Percentiles rank a stretch among this genome's conserved stretches.
phyloP scores from a whole-genome alignment of 2,113 vertebrate genomes.

The Geococcyx californianus region DNA sequence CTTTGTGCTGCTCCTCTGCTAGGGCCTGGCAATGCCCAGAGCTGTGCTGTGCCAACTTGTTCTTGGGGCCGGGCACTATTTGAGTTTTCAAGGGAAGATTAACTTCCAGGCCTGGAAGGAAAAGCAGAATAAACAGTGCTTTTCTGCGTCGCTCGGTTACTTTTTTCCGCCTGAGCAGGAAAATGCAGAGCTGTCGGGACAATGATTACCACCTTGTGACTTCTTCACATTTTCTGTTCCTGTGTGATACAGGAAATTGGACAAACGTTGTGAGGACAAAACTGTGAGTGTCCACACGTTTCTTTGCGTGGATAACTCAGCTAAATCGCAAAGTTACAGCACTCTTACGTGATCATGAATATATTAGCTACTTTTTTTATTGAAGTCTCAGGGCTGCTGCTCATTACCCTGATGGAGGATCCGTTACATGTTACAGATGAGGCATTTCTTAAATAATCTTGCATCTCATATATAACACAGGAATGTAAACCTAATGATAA shows the following conservation, averaged over 20 bases:
- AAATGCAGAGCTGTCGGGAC: not conserved
- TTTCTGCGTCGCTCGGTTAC: not conserved
- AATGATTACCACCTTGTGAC: not conserved
- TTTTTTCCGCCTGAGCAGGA: not conserved
- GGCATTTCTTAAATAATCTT: conserved; percentile 40
- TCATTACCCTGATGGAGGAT: conserved; percentile 20
- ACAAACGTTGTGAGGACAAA: not conserved
- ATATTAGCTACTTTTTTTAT: not conserved
- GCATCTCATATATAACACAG: not conserved
- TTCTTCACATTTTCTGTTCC: not conserved
- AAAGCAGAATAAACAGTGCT: not conserved
- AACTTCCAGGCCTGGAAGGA: not conserved
- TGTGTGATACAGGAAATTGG: not conserved
- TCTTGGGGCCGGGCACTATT: not conserved
- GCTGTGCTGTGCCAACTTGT: not conserved
- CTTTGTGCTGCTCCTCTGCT: not conserved
- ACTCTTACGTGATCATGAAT: not conserved
- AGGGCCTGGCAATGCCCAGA: not conserved
- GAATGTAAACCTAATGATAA: conserved; percentile 27
- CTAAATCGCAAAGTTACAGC: not conserved
- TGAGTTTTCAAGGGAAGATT: not conserved
- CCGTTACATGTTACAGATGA: conserved; percentile 6
- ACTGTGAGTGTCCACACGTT: not conserved
- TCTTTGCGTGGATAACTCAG: not conserved
- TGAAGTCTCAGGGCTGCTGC: not conserved